phyloP scores from a whole-genome alignment of 2,888 invertebrate genomes.

The Furcula furcula region DNA sequence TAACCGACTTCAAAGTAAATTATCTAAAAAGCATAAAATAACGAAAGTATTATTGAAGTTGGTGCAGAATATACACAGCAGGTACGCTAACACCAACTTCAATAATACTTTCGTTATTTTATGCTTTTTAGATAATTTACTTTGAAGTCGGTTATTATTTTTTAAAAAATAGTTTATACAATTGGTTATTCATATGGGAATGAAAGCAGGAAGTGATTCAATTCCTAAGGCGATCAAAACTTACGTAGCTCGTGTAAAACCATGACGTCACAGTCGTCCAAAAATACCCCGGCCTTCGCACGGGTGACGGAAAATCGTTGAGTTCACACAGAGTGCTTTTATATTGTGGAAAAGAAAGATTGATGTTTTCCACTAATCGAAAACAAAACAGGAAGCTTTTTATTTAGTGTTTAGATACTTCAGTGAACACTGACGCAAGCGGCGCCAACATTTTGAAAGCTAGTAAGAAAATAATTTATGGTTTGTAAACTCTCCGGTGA shows the following conservation, averaged over 20 bases:
- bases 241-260: slow-evolving; percentile 54
- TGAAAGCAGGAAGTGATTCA: slow-evolving; percentile 29
- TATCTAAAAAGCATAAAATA: no score
- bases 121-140: no score
- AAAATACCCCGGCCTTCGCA: slow-evolving; percentile 68
- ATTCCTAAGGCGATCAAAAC: slow-evolving; percentile 32
- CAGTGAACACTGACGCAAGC: slow-evolving; percentile 1
- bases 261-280: slow-evolving; percentile 52
- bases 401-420: slow-evolving; percentile 28
- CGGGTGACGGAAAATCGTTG: slow-evolving; percentile 57
- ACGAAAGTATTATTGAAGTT: no score
- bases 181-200: no score
- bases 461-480: neutral
- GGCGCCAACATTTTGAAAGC: slow-evolving; percentile 2
- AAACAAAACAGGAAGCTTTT: slow-evolving; percentile 34
- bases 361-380: slow-evolving; percentile 40
- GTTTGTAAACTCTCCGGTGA: neutral
- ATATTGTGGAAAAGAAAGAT: slow-evolving; percentile 44
- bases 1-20: no score
- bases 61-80: no score
- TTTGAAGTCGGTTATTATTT: no score
- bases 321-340: slow-evolving; percentile 47
- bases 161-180: no score
- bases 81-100: no score
- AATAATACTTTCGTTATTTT: no score